Conservation (phyloP, 30 jellyfish, hydroid and myxozoan genomes). For the Turritopsis rubra region DNA sequence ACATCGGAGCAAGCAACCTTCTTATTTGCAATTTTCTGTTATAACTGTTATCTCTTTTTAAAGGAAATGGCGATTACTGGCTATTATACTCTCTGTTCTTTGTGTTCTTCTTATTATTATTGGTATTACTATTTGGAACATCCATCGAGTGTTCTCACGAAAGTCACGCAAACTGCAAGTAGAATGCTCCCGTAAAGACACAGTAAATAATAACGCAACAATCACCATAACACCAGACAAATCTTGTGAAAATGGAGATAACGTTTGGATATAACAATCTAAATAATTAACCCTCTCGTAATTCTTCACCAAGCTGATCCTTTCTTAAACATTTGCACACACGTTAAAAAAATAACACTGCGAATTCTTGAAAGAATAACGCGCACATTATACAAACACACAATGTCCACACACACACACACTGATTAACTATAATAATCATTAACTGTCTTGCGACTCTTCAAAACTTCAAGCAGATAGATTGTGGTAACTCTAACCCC, state of each 20-base stretch:
- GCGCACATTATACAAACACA: not conserved
- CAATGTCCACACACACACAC: not conserved
- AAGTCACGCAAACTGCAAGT: not conserved
- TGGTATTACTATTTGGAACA: slow-evolving; percentile 6
- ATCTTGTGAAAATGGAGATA: not conserved
- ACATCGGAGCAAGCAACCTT: not conserved
- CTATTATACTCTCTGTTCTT: slow-evolving; percentile 5
- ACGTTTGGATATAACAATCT: not conserved
- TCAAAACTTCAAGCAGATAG: too few relatives aligned
- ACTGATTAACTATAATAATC: not conserved
- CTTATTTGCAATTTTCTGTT: not conserved
- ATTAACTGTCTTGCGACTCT: not conserved
- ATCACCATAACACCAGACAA: not conserved
- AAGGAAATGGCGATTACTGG: slow-evolving; percentile 7
- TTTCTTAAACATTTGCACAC: not conserved
- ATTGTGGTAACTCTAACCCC: not conserved
- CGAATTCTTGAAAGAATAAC: not conserved
- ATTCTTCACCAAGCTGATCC: not conserved
- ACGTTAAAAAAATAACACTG: too few relatives aligned
- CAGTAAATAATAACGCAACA: not conserved
- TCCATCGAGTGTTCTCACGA: not conserved
- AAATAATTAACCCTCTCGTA: not conserved
- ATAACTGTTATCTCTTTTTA: not conserved
- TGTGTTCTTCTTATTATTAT: not conserved
- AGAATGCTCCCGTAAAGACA: not conserved